phyloP scores from a whole-genome alignment of 1,140 invertebrate genomes.

The Drosophila ambigua region DNA sequence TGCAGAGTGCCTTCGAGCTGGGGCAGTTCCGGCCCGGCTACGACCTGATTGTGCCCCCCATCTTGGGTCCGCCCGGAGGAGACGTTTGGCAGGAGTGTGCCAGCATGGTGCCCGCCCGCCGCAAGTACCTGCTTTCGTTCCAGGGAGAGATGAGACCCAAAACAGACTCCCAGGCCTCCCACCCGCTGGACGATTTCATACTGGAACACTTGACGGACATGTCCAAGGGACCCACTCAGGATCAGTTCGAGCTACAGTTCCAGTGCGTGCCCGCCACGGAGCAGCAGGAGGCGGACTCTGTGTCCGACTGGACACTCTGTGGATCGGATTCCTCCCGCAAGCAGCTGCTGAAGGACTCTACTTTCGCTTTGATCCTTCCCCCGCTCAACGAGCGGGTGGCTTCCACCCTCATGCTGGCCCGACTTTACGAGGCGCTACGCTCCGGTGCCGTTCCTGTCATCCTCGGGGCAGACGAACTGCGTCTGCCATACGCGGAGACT shows the following conservation, averaged over 20 bases:
- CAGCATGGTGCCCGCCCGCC: conserved; percentile 92
- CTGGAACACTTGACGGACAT: conserved; percentile 89
- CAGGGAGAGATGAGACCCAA: conserved; percentile 88
- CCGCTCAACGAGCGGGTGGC: conserved; percentile 87
- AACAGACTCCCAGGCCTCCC: conserved; percentile 3
- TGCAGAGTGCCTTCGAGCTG: conserved; percentile 92
- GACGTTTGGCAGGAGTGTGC: conserved; percentile 95
- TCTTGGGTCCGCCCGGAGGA: conserved; percentile 91
- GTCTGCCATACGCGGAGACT: conserved; percentile 93
- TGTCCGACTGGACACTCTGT: conserved; percentile 92
- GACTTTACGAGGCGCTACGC: conserved; percentile 94
- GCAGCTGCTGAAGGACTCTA: conserved; percentile 91
- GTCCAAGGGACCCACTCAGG: conserved; percentile 86
- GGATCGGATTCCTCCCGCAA: conserved; percentile 90
- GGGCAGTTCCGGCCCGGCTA: conserved; percentile 90
- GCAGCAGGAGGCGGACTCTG: conserved; percentile 86
- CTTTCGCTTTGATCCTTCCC: conserved; percentile 93
- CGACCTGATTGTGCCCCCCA: conserved; percentile 93
- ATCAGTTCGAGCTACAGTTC: conserved; percentile 92
- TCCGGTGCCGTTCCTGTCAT: conserved; percentile 96
- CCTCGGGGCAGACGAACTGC: conserved; percentile 90
- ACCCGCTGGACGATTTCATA: conserved; percentile 87
- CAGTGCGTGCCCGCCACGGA: conserved; percentile 90
- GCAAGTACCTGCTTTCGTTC: conserved; percentile 93
- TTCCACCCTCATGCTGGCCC: conserved; percentile 91